phyloP scores from a whole-genome alignment of 2,113 vertebrate genomes.

The Dolichotis patagonum region DNA sequence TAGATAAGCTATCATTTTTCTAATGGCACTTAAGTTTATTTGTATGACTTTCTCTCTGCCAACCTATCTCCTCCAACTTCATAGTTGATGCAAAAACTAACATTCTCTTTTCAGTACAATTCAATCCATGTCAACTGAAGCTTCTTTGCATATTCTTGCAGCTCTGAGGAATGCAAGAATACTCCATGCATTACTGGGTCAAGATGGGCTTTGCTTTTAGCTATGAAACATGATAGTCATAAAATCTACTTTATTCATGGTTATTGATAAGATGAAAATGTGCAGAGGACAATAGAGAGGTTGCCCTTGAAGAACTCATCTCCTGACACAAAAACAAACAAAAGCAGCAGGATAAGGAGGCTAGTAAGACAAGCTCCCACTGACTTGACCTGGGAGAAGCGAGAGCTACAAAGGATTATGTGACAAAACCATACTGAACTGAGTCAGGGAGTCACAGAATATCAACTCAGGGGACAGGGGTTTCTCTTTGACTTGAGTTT shows the following conservation, averaged over 20 bases:
- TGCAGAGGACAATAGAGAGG: background rate
- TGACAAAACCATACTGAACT: background rate
- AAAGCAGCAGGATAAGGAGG: background rate
- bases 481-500: background rate
- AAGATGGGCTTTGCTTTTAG: background rate
- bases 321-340: background rate
- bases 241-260: background rate
- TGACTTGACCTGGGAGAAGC: background rate
- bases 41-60: background rate
- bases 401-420: background rate
- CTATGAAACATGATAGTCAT: background rate
- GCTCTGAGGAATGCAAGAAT: background rate
- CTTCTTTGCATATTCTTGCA: background rate
- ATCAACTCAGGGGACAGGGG: background rate
- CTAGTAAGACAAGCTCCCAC: background rate
- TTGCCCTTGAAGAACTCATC: background rate
- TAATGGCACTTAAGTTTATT: background rate
- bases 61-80: background rate
- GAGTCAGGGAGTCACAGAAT: background rate
- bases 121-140: background rate
- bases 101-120: background rate
- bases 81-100: background rate
- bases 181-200: background rate
- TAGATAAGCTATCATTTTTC: background rate
- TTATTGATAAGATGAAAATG: background rate